phyloP scores from a whole-genome alignment of 2,113 vertebrate genomes.

The Anoplopoma fimbria region DNA sequence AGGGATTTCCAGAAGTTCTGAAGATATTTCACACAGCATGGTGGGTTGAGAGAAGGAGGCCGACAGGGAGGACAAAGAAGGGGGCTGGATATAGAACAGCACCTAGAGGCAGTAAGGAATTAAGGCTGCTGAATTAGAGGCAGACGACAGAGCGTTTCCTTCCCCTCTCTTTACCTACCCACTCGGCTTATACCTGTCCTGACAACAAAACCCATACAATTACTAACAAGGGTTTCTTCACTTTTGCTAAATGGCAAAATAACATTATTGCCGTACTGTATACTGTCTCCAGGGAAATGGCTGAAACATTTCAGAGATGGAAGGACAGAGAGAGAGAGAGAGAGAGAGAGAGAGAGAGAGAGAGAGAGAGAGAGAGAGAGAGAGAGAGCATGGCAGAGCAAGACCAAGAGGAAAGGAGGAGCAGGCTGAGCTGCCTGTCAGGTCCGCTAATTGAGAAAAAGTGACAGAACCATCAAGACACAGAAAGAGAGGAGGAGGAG shows the following conservation, averaged over 20 bases:
- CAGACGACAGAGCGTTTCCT: constrained; percentile 19
- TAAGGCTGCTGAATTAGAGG: constrained; percentile 50
- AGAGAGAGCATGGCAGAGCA: constrained; percentile 42
- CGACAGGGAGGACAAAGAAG: constrained; percentile 56
- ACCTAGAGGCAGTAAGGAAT: constrained; percentile 52
- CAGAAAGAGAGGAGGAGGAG: constrained; percentile 66
- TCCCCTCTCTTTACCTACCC: constrained; percentile 10
- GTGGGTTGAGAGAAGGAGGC: constrained; percentile 50
- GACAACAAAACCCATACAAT: constrained; percentile 6
- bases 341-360: constrained; percentile 41
- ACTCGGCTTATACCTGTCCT: constrained; percentile 21
- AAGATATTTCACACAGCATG: constrained; percentile 59
- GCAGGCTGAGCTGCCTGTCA: constrained; percentile 78
- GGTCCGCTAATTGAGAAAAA: constrained; percentile 82
- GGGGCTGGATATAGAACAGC: constrained; percentile 58
- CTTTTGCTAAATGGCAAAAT: constrained; percentile 22
- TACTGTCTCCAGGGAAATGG: constrained; percentile 37
- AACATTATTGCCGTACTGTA: constrained; percentile 35
- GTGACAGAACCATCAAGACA: constrained; percentile 78
- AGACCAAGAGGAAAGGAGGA: constrained; percentile 70
- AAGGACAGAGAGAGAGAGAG: constrained; percentile 34
- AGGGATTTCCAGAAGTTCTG: constrained; percentile 62
- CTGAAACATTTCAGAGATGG: constrained; percentile 32
- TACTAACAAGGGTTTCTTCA: constrained; percentile 22
- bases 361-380: constrained; percentile 38